Conservation (phyloP, 2,113 vertebrate species). For the Callospermophilus lateralis region DNA sequence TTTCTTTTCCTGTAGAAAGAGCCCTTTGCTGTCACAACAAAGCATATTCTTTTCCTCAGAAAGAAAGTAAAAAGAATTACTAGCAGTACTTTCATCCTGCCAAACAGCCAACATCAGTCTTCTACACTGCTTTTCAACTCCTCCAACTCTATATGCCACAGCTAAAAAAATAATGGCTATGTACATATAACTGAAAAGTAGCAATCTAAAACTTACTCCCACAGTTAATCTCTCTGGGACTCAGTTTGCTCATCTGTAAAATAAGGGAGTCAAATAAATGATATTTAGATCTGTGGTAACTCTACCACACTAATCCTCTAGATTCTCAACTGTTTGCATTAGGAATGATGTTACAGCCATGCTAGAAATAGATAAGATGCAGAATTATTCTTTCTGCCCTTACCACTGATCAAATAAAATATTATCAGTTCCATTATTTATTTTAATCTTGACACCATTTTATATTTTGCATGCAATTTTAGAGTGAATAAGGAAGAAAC, state of each 20-base stretch:
- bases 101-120: constrained; percentile 24
- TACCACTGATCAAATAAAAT: not conserved
- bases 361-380: not conserved
- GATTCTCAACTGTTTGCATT: not conserved
- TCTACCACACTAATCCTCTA: not conserved
- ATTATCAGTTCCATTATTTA: not conserved
- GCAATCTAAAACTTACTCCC: not conserved
- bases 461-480: not conserved
- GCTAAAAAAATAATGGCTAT: not conserved
- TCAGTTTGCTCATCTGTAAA: constrained; percentile 29
- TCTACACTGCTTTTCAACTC: not conserved
- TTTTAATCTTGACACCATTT: constrained; percentile 35
- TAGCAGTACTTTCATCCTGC: constrained; percentile 53
- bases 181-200: not conserved
- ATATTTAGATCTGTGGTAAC: not conserved
- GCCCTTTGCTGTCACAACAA: constrained; percentile 69
- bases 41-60: constrained; percentile 65
- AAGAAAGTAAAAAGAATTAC: constrained; percentile 61
- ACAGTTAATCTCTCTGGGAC: not conserved
- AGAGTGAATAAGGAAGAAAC: not conserved
- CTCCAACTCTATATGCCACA: not conserved
- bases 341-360: not conserved
- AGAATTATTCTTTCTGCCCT: not conserved
- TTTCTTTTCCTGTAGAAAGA: constrained; percentile 61
- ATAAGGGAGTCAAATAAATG: not conserved